phyloP scores from a whole-genome alignment of 2,797 vertebrate species.

The Hypotaenidia okinawae region DNA sequence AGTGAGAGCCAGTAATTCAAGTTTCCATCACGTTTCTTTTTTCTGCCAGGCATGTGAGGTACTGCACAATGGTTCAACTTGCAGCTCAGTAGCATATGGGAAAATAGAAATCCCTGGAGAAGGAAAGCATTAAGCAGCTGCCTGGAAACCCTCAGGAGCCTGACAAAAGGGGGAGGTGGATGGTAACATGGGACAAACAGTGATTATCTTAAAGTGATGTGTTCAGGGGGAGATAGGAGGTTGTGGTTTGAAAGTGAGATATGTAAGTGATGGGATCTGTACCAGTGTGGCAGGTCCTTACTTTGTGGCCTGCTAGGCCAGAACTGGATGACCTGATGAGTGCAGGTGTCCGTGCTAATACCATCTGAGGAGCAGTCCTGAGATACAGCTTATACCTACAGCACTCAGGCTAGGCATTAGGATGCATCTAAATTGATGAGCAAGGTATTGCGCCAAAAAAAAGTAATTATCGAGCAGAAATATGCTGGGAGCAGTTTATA shows the following conservation, averaged over 20 bases:
- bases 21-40: neutral
- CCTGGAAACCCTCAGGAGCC: slow-evolving; percentile 7
- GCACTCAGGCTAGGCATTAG: neutral
- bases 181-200: neutral
- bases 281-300: neutral
- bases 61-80: neutral
- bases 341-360: fast-evolving
- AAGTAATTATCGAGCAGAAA: neutral
- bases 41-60: slow-evolving; percentile 6
- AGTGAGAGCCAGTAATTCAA: neutral
- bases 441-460: neutral
- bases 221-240: neutral
- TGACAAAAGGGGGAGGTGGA: neutral
- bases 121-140: slow-evolving; percentile 34
- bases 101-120: slow-evolving; percentile 33
- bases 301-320: neutral
- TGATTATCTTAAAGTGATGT: neutral
- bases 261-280: neutral
- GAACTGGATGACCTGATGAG: neutral
- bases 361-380: fast-evolving
- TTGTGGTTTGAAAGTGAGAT: neutral
- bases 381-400: neutral
- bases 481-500: neutral
- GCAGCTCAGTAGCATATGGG: neutral
- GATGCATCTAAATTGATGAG: neutral